phyloP scores from a whole-genome alignment of 2,113 vertebrate species.

The Erythrolamprus reginae region DNA sequence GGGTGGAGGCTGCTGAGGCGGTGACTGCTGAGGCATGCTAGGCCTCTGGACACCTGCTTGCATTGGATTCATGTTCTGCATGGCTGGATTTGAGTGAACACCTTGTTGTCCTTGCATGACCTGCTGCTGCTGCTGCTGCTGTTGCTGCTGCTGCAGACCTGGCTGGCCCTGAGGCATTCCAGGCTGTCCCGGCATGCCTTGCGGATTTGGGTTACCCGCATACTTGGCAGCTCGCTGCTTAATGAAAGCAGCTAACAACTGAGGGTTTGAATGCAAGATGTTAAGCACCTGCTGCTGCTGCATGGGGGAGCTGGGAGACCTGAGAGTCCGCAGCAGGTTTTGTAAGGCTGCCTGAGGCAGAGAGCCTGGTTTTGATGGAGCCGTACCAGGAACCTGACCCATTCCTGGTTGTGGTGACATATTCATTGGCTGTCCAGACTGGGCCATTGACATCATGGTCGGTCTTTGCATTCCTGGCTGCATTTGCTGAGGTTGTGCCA shows the following conservation, averaged over 20 bases:
- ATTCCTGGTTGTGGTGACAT: conserved; percentile 75
- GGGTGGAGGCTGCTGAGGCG: conserved; percentile 52
- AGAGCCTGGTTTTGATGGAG: conserved; percentile 73
- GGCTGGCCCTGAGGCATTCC: conserved; percentile 70
- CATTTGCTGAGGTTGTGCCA: conserved; percentile 78
- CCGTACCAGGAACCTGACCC: conserved; percentile 75
- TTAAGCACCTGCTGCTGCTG: conserved; percentile 95
- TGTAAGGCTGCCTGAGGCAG: conserved; percentile 82
- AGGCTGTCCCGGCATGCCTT: conserved; percentile 68
- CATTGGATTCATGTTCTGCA: conserved; percentile 77
- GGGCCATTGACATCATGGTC: conserved; percentile 85
- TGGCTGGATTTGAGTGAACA: conserved; percentile 68
- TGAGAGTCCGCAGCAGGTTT: conserved; percentile 77
- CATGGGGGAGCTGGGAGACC: conserved; percentile 79
- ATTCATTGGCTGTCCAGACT: conserved; percentile 81
- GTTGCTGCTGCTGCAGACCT: conserved; percentile 64
- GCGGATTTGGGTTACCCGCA: conserved; percentile 72
- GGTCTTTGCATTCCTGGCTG: conserved; percentile 82
- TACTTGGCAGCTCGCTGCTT: conserved; percentile 93
- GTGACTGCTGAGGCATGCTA: conserved; percentile 68
- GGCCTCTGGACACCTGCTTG: conserved; percentile 68
- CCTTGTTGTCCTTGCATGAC: conserved; percentile 71
- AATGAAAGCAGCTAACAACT: conserved; percentile 94
- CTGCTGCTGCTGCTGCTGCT: conserved; percentile 63
- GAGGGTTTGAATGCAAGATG: conserved; percentile 96